phyloP scores from a whole-genome alignment of 2,888 invertebrate species.

The Callyntrura guangdongensis region DNA sequence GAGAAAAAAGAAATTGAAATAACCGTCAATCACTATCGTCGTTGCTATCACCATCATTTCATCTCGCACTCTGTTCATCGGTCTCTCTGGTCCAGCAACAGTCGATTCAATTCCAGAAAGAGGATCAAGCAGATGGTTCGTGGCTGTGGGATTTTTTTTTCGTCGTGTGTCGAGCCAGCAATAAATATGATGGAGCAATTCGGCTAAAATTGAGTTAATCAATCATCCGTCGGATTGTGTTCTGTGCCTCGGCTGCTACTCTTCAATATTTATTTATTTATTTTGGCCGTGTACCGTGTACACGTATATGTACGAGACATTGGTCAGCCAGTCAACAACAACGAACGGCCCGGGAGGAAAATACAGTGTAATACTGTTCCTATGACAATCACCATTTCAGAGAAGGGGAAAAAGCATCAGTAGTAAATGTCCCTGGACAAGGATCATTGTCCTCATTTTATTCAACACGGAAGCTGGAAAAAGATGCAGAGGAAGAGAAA shows the following conservation, averaged over 20 bases:
- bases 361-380: neutral
- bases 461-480: neutral
- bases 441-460: neutral
- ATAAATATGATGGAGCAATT: slow-evolving; percentile 17
- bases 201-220: slow-evolving; percentile 61
- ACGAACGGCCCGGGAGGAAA: too few species aligned
- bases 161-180: neutral
- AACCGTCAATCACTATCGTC: slow-evolving; percentile 38
- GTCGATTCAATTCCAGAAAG: slow-evolving; percentile 4
- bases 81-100: neutral
- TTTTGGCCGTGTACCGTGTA: too few species aligned
- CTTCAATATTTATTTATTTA: too few species aligned
- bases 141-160: neutral
- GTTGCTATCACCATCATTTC: neutral
- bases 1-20: slow-evolving; percentile 64
- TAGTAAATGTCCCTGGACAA: neutral
- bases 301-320: too few species aligned
- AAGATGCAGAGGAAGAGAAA: neutral
- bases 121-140: slow-evolving; percentile 27
- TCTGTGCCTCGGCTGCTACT: neutral
- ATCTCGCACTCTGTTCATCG: neutral
- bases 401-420: neutral
- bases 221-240: slow-evolving; percentile 22
- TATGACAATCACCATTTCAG: neutral
- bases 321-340: neutral